A percentile compares a stretch with the other conserved stretches of the same genome.
phyloP scores from a whole-genome alignment of 2,113 vertebrate species.

The human (Homo sapiens) region GRCh38 chr1:72668001-72668500 shows the following conservation, averaged over 20 bases:
- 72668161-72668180: no score
- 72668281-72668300: background rate
- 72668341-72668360: background rate
- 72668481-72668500: background rate
- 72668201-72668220: no score
- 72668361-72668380: background rate
- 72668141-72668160: no score
- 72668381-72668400: background rate
- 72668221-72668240: no score
- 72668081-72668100: no score
- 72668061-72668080: no score
- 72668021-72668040: no score
- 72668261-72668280: background rate
- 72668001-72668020: no score
- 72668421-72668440: background rate
- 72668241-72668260: background rate
- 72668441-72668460: background rate
- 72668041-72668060: no score
- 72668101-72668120: no score
- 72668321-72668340: background rate
- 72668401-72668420: background rate
- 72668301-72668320: background rate
- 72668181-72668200: no score
- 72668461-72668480: background rate
- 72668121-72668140: no score